A percentile compares a stretch with the other conserved stretches of the same genome.
These are phyloP conservation scores for Monochamus saltuarius DNA, from an alignment of 1,140 invertebrate species.

Conservation along the genomic window DNA sequence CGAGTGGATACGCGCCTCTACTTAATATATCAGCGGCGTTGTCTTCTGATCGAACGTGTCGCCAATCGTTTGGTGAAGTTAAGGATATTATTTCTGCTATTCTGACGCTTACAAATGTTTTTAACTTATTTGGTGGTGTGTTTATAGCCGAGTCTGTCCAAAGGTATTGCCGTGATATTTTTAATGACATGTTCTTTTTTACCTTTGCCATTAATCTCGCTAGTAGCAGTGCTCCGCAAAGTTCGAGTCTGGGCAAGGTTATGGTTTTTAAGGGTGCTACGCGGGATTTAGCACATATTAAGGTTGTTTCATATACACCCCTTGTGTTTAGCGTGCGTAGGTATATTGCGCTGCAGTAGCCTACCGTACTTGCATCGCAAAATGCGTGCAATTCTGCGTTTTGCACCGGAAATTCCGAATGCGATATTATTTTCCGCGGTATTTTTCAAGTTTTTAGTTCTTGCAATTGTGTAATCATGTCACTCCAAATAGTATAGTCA, in stretches of 20 bases:
- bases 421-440: constrained; percentile 3
- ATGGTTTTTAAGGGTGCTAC: constrained; percentile 43
- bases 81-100: constrained; percentile 45
- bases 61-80: constrained; percentile 40
- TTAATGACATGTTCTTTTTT: constrained; percentile 11
- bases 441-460: constrained; percentile 12
- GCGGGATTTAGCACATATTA: constrained; percentile 41
- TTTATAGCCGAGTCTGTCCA: constrained; percentile 52
- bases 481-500: constrained; percentile 7
- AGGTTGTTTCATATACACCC: constrained; percentile 12
- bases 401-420: too few relatives aligned
- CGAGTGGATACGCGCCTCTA: constrained; percentile 38
- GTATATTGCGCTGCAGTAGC: constrained; percentile 44
- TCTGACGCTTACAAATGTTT: constrained; percentile 47
- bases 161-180: constrained; percentile 29
- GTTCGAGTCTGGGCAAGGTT: constrained; percentile 38
- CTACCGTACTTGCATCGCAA: constrained; percentile 42
- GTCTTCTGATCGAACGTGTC: constrained; percentile 42
- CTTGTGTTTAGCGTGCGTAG: constrained; percentile 25
- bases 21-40: constrained; percentile 54
- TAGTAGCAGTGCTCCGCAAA: constrained; percentile 34
- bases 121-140: constrained; percentile 32
- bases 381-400: constrained; percentile 41
- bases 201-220: constrained; percentile 25
- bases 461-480: constrained; percentile 18